A percentile compares a stretch with the other conserved stretches of the same genome.
phyloP scores from a whole-genome alignment of 2,113 vertebrate genomes.

The Chaenocephalus aceratus region DNA sequence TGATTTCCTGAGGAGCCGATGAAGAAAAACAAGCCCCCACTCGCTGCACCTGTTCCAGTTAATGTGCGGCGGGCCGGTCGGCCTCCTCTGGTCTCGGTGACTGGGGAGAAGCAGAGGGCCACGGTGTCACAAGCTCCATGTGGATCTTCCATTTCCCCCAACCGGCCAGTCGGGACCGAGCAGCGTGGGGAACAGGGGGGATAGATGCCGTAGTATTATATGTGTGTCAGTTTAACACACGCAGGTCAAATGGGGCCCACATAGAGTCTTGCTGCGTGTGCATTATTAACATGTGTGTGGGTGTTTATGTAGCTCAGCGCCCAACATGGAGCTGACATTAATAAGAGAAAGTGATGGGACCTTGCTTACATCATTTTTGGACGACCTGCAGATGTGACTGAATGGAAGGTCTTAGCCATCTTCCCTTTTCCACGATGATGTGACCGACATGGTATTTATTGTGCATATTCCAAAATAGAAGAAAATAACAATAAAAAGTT shows the following conservation, averaged over 20 bases:
- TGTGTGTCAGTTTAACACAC: conserved; percentile 81
- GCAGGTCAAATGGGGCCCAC: conserved; percentile 77
- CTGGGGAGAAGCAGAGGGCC: conserved; percentile 68
- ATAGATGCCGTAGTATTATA: conserved; percentile 68
- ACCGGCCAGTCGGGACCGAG: conserved; percentile 60
- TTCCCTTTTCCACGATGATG: conserved; percentile 39
- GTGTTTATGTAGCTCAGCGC: conserved; percentile 80
- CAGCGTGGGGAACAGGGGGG: conserved; percentile 51
- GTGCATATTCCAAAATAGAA: conserved; percentile 37
- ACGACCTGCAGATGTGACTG: conserved; percentile 80
- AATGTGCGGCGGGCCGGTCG: conserved; percentile 70
- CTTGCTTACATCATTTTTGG: conserved; percentile 77
- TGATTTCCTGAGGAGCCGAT: conserved; percentile 88
- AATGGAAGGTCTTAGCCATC: conserved; percentile 62
- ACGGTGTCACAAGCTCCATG: conserved; percentile 72
- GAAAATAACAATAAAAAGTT: conserved; percentile 39
- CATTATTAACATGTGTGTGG: conserved; percentile 83
- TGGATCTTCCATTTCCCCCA: conserved; percentile 81
- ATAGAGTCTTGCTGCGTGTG: conserved; percentile 77
- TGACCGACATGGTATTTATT: conserved; percentile 49
- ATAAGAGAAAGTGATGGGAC: conserved; percentile 81
- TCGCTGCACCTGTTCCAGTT: conserved; percentile 88
- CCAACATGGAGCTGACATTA: conserved; percentile 82
- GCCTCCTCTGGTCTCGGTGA: conserved; percentile 72
- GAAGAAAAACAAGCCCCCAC: conserved; percentile 82